These are phyloP conservation scores for Vanessa cardui DNA, from an alignment of 2,888 invertebrate genomes.

Conservation along the genomic window DNA sequence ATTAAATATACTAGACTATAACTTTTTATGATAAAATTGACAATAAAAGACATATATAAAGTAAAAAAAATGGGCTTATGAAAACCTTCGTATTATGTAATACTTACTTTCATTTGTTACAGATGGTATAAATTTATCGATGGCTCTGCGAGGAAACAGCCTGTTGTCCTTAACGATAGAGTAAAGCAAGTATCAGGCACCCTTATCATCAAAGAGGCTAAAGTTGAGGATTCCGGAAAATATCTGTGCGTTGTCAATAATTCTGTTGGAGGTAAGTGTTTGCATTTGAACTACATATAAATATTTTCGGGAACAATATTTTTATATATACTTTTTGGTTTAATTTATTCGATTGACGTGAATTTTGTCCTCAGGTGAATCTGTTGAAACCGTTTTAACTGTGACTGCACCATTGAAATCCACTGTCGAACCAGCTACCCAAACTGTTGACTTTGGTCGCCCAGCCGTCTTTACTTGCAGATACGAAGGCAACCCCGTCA, in stretches of 20 bases:
- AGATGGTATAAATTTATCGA: conserved; percentile 98
- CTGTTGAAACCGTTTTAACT: conserved; percentile 95
- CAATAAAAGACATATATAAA: conserved; percentile 1
- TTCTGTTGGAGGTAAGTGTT: conserved; percentile 88
- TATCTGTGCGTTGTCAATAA: conserved; percentile 97
- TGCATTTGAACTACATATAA: too few relatives aligned
- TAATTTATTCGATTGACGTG: neutral
- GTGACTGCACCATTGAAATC: conserved; percentile 95
- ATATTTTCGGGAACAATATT: too few relatives aligned
- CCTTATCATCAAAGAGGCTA: conserved; percentile 94
- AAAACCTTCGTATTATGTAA: conserved; percentile 22
- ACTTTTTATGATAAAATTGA: neutral
- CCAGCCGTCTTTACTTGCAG: conserved; percentile 96
- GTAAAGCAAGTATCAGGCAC: conserved; percentile 97
- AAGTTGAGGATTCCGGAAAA: conserved; percentile 96
- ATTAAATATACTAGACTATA: neutral
- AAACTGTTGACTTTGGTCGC: conserved; percentile 96
- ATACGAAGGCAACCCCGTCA: conserved; percentile 94
- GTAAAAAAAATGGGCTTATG: neutral
- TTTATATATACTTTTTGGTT: too few relatives aligned
- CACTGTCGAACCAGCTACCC: conserved; percentile 93
- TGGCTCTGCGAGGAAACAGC: conserved; percentile 92
- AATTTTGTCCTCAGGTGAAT: conserved; percentile 86
- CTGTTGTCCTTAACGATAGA: conserved; percentile 94
- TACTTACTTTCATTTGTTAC: conserved; percentile 82